Evolutionary conservation across 2,113 vertebrate genomes (phyloP).

Genomic region (Ameiurus melas): DNA sequence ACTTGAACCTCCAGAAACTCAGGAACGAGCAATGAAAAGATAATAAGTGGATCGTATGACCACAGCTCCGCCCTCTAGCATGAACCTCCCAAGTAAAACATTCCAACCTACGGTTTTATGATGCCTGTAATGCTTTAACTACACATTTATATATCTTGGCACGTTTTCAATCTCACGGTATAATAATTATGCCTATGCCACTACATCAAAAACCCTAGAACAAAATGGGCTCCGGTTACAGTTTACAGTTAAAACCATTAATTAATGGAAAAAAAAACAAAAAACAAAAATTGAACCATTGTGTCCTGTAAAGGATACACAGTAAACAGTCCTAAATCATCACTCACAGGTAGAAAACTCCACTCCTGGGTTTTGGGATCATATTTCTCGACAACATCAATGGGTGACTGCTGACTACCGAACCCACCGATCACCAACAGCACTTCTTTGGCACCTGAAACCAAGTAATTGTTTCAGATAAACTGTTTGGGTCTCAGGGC

Average conservation of each 20-base stretch:
- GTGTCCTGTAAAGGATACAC: background rate
- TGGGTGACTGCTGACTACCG: constrained; percentile 96
- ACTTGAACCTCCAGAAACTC: constrained; percentile 18
- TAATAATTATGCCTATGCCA: background rate
- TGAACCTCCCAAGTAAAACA: background rate
- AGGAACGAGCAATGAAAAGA: constrained; percentile 36
- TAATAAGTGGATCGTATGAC: constrained; percentile 32
- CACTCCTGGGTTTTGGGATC: constrained; percentile 98
- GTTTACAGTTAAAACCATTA: background rate
- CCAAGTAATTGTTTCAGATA: background rate
- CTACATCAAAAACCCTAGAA: background rate
- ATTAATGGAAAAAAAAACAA: too few relatives aligned
- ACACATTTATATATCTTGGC: background rate
- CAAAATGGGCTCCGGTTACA: background rate
- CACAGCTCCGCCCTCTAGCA: constrained; percentile 17
- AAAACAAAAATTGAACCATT: background rate
- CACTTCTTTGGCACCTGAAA: constrained; percentile 94
- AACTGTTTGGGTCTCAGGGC: background rate
- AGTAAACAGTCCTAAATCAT: background rate
- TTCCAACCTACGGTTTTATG: background rate
- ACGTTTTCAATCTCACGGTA: background rate
- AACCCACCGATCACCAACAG: constrained; percentile 96
- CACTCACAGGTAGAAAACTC: constrained; percentile 93
- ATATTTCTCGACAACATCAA: constrained; percentile 96
- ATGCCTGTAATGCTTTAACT: background rate